A percentile compares a stretch with the other conserved stretches of the same genome.
Conservation (phyloP, 2,888 invertebrate species). For the Epinotia demarniana region DNA sequence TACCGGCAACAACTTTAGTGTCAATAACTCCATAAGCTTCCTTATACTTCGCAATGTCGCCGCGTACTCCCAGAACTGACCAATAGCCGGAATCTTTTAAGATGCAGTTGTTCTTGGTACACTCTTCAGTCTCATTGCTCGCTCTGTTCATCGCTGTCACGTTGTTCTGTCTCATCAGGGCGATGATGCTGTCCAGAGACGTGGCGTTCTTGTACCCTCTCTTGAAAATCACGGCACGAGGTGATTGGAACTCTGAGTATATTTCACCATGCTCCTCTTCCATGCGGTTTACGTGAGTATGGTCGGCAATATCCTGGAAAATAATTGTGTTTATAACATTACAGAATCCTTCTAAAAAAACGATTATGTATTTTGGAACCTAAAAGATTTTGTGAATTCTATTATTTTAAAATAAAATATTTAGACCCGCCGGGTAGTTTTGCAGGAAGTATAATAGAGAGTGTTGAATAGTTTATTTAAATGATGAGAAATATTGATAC, state of each 20-base stretch:
- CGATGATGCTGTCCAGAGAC: slow-evolving; percentile 67
- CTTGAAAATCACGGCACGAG: slow-evolving; percentile 70
- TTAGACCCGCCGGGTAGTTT: too few species aligned
- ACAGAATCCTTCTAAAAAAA: not conserved
- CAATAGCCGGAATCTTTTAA: slow-evolving; percentile 64
- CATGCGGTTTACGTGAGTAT: slow-evolving; percentile 70
- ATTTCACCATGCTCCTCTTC: slow-evolving; percentile 66
- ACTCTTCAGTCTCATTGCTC: slow-evolving; percentile 56
- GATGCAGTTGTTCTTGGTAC: slow-evolving; percentile 63
- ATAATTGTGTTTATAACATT: not conserved
- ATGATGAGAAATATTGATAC: too few species aligned
- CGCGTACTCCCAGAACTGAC: slow-evolving; percentile 71
- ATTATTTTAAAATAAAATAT: too few species aligned
- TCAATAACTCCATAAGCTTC: slow-evolving; percentile 83
- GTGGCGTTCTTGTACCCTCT: slow-evolving; percentile 72
- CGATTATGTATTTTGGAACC: not conserved
- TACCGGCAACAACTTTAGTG: slow-evolving; percentile 81
- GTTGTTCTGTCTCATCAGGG: slow-evolving; percentile 76
- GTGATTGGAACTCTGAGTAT: slow-evolving; percentile 71
- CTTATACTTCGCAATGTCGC: slow-evolving; percentile 67
- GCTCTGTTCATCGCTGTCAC: slow-evolving; percentile 64
- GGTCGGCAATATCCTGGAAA: slow-evolving; percentile 72
- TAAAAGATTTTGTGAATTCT: too few species aligned
- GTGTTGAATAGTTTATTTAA: too few species aligned
- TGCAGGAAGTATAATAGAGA: too few species aligned